These are phyloP conservation scores for Drosophila ochracea DNA, from an alignment of 2,888 invertebrate species.

Conservation along the genomic window DNA sequence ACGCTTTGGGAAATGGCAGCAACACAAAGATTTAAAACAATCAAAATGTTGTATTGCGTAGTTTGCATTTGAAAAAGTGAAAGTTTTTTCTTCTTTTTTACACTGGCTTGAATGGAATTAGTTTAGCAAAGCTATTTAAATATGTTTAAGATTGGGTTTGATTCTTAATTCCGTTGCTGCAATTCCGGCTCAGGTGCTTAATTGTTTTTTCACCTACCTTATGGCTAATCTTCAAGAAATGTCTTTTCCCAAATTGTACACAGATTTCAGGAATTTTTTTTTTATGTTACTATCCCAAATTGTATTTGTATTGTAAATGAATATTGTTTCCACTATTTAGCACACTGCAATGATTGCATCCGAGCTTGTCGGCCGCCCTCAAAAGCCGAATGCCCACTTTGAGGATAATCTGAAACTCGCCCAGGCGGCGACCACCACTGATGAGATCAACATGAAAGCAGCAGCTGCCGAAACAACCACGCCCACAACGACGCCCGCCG, in stretches of 20 bases:
- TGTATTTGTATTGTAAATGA: background rate
- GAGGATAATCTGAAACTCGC: conserved; percentile 64
- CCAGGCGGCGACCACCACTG: conserved; percentile 21
- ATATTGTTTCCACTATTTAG: background rate
- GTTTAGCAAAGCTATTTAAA: background rate
- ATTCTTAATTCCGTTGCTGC: background rate
- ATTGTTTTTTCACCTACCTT: background rate
- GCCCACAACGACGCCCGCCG: conserved; percentile 47
- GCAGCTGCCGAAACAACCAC: conserved; percentile 11
- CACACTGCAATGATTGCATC: conserved; percentile 51
- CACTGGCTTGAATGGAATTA: background rate
- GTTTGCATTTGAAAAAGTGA: conserved; percentile 50
- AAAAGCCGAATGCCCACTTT: conserved; percentile 43
- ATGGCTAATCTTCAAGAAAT: background rate
- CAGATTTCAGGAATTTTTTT: background rate
- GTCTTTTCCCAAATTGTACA: background rate
- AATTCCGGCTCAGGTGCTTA: background rate
- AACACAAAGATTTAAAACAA: background rate
- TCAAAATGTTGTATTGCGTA: conserved; percentile 10
- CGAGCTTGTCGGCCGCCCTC: conserved; percentile 39
- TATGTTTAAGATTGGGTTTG: background rate
- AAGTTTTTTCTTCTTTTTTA: conserved; percentile 35
- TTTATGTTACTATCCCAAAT: background rate
- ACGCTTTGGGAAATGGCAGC: background rate
- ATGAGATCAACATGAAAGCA: conserved; percentile 58